Conservation (phyloP, 2,113 vertebrate genomes). For the Falco punctatus region DNA sequence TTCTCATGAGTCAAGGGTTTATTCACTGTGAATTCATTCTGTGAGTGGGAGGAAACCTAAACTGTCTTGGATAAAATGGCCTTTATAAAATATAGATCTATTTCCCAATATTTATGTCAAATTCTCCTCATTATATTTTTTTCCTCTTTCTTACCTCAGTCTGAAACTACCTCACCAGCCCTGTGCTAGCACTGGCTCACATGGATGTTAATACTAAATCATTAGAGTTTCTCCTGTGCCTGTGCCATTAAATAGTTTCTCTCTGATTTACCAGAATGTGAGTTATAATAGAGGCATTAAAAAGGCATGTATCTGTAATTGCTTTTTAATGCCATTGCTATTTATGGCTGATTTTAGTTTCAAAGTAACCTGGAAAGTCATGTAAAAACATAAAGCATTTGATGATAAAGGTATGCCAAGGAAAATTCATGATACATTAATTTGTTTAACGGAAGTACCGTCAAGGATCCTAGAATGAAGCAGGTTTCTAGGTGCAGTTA, state of each 20-base stretch:
- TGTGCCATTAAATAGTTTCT: conserved; percentile 17
- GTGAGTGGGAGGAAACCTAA: conserved; percentile 38
- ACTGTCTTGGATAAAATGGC: conserved; percentile 1
- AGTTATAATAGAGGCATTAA: conserved; percentile 32
- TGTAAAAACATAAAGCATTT: neutral
- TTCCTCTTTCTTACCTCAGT: neutral
- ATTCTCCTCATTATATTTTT: neutral
- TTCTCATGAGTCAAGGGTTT: conserved; percentile 10
- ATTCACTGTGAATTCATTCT: conserved; percentile 18
- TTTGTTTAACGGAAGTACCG: neutral
- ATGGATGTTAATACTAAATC: neutral
- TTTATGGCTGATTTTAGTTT: conserved; percentile 7
- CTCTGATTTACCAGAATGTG: conserved; percentile 1
- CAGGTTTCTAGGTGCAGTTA: neutral
- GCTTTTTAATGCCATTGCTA: conserved; percentile 25
- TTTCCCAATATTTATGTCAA: conserved; percentile 39
- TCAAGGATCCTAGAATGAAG: neutral
- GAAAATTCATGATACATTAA: neutral
- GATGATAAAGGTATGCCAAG: neutral
- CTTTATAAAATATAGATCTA: conserved; percentile 43
- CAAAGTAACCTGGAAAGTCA: conserved; percentile 13
- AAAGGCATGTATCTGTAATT: conserved; percentile 26
- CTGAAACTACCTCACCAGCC: neutral
- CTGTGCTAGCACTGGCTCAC: neutral
- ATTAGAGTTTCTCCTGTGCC: neutral